These are phyloP conservation scores for Folsomia manolachei DNA, from an alignment of 2,888 invertebrate species.

Conservation along the genomic window DNA sequence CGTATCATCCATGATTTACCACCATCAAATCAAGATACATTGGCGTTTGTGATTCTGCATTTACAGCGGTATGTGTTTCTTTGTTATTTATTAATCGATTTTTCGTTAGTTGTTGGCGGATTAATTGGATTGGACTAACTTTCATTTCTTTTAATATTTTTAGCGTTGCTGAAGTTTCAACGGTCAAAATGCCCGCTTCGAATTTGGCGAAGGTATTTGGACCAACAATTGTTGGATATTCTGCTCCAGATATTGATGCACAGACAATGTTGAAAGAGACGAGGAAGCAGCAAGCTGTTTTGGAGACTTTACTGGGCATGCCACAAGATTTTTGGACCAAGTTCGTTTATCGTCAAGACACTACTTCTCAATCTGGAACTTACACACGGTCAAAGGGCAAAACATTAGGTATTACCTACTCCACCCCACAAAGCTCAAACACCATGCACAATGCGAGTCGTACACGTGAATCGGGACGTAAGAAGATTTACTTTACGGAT, in stretches of 20 bases:
- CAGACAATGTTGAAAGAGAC: constrained; percentile 74
- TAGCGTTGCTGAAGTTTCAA: constrained; percentile 76
- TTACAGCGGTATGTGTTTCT: constrained; percentile 66
- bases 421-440: constrained; percentile 26
- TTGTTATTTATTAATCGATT: no score
- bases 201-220: constrained; percentile 90
- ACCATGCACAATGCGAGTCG: constrained; percentile 23
- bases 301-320: constrained; percentile 44
- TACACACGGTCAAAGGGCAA: constrained; percentile 36
- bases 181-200: constrained; percentile 85
- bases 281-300: constrained; percentile 61
- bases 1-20: constrained; percentile 81
- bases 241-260: constrained; percentile 66
- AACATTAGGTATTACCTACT: constrained; percentile 24
- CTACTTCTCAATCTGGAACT: constrained; percentile 31
- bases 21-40: constrained; percentile 87
- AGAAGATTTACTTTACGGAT: constrained; percentile 47
- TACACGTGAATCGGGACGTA: constrained; percentile 31
- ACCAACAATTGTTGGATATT: constrained; percentile 89
- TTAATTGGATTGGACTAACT: background rate
- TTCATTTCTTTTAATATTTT: no score
- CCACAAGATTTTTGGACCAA: constrained; percentile 42
- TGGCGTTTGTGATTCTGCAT: constrained; percentile 88
- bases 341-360: constrained; percentile 37
- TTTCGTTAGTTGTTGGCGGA: background rate